These are phyloP conservation scores for Cheirogaleus major DNA, from an alignment of 2,797 vertebrate species.

Conservation along the genomic window DNA sequence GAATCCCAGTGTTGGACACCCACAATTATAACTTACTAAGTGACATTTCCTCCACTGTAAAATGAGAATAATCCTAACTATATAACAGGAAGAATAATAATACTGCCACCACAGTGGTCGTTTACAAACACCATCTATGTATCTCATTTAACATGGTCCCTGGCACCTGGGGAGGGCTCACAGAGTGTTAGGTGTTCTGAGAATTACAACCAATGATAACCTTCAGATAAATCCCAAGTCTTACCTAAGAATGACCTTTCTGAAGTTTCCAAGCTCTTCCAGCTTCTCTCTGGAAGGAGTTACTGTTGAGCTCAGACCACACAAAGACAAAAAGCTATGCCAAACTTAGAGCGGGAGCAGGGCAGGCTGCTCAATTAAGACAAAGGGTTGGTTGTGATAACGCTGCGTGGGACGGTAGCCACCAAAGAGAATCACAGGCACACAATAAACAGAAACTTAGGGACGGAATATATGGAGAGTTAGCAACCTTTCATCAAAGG, in stretches of 20 bases:
- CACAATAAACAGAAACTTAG: background rate
- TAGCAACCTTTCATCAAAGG: background rate
- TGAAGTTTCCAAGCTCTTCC: background rate
- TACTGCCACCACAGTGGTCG: background rate
- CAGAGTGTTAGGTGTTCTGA: background rate
- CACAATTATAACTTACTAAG: background rate
- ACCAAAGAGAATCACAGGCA: background rate
- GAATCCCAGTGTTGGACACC: background rate
- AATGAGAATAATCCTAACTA: background rate
- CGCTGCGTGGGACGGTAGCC: background rate
- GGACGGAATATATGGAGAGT: background rate
- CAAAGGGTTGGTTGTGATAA: constrained; percentile 16
- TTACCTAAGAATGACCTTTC: background rate
- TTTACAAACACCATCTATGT: background rate
- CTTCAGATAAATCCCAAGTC: background rate
- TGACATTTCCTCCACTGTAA: background rate
- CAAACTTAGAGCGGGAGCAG: background rate
- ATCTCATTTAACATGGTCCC: background rate
- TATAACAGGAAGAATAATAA: background rate
- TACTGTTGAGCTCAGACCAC: background rate
- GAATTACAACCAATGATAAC: background rate
- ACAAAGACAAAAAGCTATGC: background rate
- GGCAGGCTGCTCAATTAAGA: background rate
- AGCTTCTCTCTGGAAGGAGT: background rate
- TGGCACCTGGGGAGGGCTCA: background rate